A percentile compares a stretch with the other conserved stretches of the same genome.
These are phyloP conservation scores for Dromiciops gliroides DNA, from an alignment of 2,113 vertebrate genomes.

Conservation along the genomic window DNA sequence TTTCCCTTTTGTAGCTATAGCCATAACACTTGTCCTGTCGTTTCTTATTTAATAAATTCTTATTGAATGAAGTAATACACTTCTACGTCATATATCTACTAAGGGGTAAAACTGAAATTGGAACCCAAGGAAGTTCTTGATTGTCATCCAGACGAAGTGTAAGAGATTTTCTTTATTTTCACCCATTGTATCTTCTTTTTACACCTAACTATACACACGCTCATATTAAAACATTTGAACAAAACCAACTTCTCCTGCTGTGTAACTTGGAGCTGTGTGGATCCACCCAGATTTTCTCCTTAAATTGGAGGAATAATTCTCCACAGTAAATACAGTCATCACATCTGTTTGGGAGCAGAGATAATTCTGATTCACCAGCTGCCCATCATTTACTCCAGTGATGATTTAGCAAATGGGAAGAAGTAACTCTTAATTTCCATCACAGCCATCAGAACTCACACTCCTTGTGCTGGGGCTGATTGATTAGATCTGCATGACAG, in stretches of 20 bases:
- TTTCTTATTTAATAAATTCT: neutral
- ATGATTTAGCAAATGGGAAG: slow-evolving; percentile 45
- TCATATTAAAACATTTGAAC: neutral
- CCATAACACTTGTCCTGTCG: neutral
- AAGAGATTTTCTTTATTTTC: neutral
- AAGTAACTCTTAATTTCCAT: neutral
- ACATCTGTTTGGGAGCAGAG: neutral
- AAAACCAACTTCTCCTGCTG: neutral
- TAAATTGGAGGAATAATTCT: neutral
- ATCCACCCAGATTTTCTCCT: neutral
- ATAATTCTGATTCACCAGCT: neutral
- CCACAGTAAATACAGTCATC: neutral
- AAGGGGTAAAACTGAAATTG: neutral
- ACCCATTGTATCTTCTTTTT: neutral
- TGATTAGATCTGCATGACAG: slow-evolving; percentile 2
- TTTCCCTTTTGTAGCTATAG: neutral
- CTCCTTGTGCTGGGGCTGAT: neutral
- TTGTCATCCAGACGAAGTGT: neutral
- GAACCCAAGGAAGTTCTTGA: neutral
- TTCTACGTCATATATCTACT: neutral
- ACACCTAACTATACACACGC: neutral
- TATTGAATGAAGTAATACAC: neutral
- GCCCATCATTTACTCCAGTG: neutral
- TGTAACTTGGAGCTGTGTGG: neutral
- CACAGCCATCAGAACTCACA: neutral